Conservation (phyloP, 2,113 vertebrate species). For the Neogobius melanostomus region DNA sequence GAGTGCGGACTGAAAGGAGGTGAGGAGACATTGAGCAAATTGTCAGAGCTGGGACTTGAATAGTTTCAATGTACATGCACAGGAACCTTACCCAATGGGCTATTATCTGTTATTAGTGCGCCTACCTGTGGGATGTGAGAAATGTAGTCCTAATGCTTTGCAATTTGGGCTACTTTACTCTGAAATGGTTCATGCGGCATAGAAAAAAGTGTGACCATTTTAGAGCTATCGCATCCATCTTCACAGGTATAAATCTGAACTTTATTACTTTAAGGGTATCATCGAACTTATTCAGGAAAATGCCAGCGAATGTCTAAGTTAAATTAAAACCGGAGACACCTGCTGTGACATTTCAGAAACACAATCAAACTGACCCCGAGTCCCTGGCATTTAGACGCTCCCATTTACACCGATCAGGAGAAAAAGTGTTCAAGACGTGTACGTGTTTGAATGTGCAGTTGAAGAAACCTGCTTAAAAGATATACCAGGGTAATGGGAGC, state of each 20-base stretch:
- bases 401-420: constrained; percentile 57
- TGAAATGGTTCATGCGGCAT: not conserved
- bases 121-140: too few species aligned
- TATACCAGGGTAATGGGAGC: not conserved
- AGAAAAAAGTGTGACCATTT: not conserved
- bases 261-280: constrained; percentile 20
- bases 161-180: not conserved
- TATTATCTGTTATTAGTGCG: too few species aligned
- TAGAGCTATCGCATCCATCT: not conserved
- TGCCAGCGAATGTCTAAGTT: constrained; percentile 63
- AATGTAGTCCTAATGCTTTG: not conserved
- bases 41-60: too few species aligned
- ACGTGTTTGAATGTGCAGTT: constrained; percentile 30
- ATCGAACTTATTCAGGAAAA: constrained; percentile 60
- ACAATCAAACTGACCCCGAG: constrained; percentile 68
- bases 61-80: too few species aligned
- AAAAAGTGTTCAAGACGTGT: constrained; percentile 48
- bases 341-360: constrained; percentile 70
- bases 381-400: constrained; percentile 70
- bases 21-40: too few species aligned
- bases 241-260: not conserved
- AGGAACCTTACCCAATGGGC: too few species aligned
- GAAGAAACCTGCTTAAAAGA: constrained; percentile 40
- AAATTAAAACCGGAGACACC: constrained; percentile 69
- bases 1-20: too few species aligned